Evolutionary conservation across 35 echinoderm and acorn worm genomes (phyloP).

Genomic region (Anneissia japonica): DNA sequence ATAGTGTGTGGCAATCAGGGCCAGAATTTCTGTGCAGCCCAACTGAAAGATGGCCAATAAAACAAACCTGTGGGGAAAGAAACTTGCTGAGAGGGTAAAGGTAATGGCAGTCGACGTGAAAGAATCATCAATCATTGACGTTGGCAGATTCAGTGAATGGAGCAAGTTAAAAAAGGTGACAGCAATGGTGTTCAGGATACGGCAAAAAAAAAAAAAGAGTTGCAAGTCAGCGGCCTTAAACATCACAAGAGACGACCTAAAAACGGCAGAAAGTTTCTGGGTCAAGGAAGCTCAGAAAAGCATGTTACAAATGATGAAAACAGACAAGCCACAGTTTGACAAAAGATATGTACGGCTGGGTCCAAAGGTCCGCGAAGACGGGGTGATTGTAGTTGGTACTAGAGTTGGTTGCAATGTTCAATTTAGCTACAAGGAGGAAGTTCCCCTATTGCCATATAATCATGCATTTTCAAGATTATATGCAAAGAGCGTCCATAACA

Average conservation of each 20-base stretch:
- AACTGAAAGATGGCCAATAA: constrained; percentile 23
- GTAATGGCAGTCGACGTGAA: background rate
- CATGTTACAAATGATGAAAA: background rate
- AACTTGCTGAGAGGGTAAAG: background rate
- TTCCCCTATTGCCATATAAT: constrained; percentile 24
- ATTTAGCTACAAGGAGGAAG: constrained; percentile 40
- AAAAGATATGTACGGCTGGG: constrained; percentile 16
- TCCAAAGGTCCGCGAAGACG: constrained; percentile 22
- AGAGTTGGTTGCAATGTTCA: constrained; percentile 11
- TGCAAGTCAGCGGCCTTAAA: background rate
- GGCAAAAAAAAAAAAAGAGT: background rate
- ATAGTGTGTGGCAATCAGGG: constrained; percentile 26
- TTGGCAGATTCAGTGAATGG: constrained; percentile 17
- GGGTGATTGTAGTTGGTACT: constrained; percentile 30
- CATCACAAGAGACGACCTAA: constrained; percentile 20
- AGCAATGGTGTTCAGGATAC: constrained; percentile 10
- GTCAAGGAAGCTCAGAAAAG: constrained; percentile 28
- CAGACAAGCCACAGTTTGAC: constrained; percentile 9
- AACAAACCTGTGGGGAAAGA: constrained; percentile 23
- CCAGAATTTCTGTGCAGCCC: constrained; percentile 39
- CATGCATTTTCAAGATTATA: constrained; percentile 45
- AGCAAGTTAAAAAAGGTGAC: constrained; percentile 27
- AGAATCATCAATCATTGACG: constrained; percentile 9
- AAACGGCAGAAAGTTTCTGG: constrained; percentile 34
- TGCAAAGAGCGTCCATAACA: constrained; percentile 11